These are phyloP conservation scores for Megalurothrips usitatus DNA, from an alignment of 2,888 invertebrate genomes.

Conservation along the genomic window DNA sequence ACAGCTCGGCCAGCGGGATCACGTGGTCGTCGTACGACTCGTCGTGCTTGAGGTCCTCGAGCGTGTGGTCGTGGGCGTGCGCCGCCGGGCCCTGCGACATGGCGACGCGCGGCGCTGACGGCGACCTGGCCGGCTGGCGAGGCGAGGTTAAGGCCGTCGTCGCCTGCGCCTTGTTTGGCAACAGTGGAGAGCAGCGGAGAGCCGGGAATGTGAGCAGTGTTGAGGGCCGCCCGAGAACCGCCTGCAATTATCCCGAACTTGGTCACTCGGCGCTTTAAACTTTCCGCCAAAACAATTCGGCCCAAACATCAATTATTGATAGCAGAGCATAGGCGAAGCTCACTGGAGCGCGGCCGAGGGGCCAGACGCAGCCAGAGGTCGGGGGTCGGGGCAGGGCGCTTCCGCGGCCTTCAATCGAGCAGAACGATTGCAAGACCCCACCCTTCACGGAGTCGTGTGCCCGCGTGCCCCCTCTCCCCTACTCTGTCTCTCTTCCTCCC, in stretches of 20 bases:
- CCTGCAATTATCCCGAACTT: too few species aligned
- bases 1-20: constrained; percentile 2
- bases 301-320: too few species aligned
- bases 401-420: not conserved
- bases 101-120: not conserved
- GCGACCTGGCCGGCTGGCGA: not conserved
- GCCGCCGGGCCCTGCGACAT: not conserved
- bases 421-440: not conserved
- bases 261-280: too few species aligned
- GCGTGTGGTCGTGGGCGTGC: constrained; percentile 4
- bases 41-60: constrained; percentile 21
- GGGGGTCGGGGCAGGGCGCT: not conserved
- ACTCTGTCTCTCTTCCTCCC: too few species aligned
- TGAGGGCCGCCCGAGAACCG: too few species aligned
- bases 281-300: too few species aligned
- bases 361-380: not conserved
- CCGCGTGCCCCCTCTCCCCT: too few species aligned
- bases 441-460: too few species aligned
- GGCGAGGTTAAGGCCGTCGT: not conserved
- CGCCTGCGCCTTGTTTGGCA: not conserved
- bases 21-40: constrained; percentile 14
- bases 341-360: too few species aligned
- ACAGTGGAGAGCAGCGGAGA: too few species aligned
- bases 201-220: too few species aligned
- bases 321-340: too few species aligned